phyloP scores from a whole-genome alignment of 2,113 vertebrate species.

The Rhabdomys dilectus region DNA sequence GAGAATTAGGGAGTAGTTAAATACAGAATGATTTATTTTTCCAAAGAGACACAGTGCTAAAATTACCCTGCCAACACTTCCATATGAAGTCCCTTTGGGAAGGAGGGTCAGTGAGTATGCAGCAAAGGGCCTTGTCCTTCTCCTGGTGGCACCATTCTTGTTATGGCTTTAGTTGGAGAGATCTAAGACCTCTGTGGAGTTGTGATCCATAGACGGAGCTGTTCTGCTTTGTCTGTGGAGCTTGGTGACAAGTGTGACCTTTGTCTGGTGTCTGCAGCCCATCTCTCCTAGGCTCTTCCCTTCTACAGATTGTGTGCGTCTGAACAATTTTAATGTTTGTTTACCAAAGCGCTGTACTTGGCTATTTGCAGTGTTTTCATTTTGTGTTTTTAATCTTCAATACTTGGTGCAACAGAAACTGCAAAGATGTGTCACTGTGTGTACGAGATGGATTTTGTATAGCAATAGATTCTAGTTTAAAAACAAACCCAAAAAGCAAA shows the following conservation, averaged over 20 bases:
- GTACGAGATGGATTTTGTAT: background rate
- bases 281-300: background rate
- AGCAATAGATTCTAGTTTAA: background rate
- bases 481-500: background rate
- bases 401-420: conserved; percentile 79
- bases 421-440: conserved; percentile 74
- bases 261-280: background rate
- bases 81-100: background rate
- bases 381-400: conserved; percentile 70
- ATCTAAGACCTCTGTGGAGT: background rate
- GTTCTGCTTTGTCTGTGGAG: background rate
- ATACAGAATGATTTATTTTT: background rate
- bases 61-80: background rate
- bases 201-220: background rate
- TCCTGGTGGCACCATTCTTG: background rate
- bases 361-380: conserved; percentile 71
- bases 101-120: background rate
- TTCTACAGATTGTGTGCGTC: conserved; percentile 27
- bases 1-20: background rate
- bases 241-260: accelerated
- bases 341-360: conserved; percentile 60
- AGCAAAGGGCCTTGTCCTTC: background rate
- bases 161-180: conserved; percentile 45
- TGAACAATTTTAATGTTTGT: conserved; percentile 44
- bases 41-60: background rate